A percentile compares a stretch with the other conserved stretches of the same genome.
These are phyloP conservation scores for Caenorhabditis sp. DNA, from an alignment of 2,888 invertebrate species.

Conservation along the genomic window DNA sequence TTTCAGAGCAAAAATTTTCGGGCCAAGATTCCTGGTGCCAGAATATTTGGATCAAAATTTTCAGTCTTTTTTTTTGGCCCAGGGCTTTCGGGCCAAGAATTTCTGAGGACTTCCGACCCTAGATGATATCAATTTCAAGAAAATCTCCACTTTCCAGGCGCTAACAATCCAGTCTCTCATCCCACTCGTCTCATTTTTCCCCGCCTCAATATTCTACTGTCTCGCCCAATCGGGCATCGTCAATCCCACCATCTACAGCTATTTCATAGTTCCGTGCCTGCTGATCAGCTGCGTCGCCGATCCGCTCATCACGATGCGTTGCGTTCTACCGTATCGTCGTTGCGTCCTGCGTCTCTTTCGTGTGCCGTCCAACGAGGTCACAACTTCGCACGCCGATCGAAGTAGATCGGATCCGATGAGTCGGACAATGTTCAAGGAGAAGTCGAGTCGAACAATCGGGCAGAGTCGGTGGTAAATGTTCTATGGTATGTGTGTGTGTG, in stretches of 20 bases:
- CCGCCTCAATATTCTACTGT: constrained; percentile 28
- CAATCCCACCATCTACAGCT: constrained; percentile 30
- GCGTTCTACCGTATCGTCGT: constrained; percentile 29
- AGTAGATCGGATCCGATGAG: not conserved
- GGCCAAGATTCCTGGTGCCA: too few species aligned
- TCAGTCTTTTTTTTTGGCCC: too few species aligned
- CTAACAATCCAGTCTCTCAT: constrained; percentile 36
- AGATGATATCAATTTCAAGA: too few species aligned
- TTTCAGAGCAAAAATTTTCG: too few species aligned
- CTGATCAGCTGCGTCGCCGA: constrained; percentile 22
- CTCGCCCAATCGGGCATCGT: constrained; percentile 27
- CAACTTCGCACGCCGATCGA: not conserved
- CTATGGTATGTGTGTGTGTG: too few species aligned
- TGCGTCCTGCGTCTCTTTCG: constrained; percentile 10
- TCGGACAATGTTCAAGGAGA: too few species aligned
- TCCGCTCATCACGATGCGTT: constrained; percentile 27
- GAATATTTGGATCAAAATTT: too few species aligned
- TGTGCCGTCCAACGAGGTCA: not conserved
- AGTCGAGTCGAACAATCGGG: too few species aligned
- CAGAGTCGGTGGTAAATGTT: too few species aligned
- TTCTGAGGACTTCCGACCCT: too few species aligned
- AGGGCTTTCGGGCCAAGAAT: too few species aligned
- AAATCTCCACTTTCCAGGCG: constrained; percentile 33
- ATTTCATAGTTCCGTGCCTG: constrained; percentile 31
- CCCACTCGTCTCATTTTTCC: constrained; percentile 31